A percentile compares a stretch with the other conserved stretches of the same genome.
phyloP scores from a whole-genome alignment of 2,888 invertebrate genomes.

The Cotesia congregata region DNA sequence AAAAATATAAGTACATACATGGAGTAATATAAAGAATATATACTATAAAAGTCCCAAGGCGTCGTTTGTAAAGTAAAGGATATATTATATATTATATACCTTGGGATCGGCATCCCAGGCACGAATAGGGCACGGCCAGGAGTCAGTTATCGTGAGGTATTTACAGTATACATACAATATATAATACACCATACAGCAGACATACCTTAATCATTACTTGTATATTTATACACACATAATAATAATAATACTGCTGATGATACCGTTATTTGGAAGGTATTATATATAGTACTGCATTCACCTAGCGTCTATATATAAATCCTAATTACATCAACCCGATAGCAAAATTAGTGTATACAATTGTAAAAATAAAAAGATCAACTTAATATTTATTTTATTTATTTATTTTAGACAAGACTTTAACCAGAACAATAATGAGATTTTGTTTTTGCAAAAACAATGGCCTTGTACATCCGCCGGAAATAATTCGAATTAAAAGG shows the following conservation, averaged over 20 bases:
- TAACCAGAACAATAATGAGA: conserved; percentile 31
- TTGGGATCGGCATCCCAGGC: conserved; percentile 12
- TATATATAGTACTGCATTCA: background rate
- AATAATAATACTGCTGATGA: background rate
- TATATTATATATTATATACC: background rate
- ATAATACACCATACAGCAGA: background rate
- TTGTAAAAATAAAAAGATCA: too few species aligned
- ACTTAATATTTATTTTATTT: background rate
- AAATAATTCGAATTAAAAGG: conserved; percentile 45
- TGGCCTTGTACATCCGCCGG: conserved; percentile 68
- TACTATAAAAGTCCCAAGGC: background rate
- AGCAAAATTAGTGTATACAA: background rate
- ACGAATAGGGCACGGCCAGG: conserved; percentile 30
- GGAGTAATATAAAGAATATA: background rate
- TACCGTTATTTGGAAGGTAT: conserved; percentile 31
- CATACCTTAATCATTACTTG: background rate
- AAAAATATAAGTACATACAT: background rate
- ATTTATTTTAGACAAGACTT: background rate
- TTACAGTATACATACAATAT: too few species aligned
- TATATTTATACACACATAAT: background rate
- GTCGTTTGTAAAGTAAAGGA: background rate
- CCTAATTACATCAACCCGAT: background rate
- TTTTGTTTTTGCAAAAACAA: conserved; percentile 57
- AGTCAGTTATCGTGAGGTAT: conserved; percentile 51
- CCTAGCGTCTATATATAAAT: background rate